Conservation (phyloP, 1,140 invertebrate genomes). For the Drosophila bocki region DNA sequence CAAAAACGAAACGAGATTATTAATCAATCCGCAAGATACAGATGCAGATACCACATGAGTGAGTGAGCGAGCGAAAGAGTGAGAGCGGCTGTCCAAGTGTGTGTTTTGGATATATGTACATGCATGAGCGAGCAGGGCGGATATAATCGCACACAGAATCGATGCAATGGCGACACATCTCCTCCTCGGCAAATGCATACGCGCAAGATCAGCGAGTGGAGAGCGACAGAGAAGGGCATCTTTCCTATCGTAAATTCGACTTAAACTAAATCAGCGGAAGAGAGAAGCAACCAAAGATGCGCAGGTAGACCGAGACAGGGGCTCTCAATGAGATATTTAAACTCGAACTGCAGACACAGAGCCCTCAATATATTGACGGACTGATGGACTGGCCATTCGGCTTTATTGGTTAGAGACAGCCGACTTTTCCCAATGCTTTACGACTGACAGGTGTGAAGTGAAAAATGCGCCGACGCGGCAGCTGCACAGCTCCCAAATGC, state of each 20-base stretch:
- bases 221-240: constrained; percentile 14
- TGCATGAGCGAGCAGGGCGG: constrained; percentile 35
- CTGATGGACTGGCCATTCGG: constrained; percentile 61
- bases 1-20: constrained; percentile 78
- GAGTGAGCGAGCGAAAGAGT: constrained; percentile 1
- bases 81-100: not conserved
- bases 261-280: constrained; percentile 70
- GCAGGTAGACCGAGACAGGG: constrained; percentile 52
- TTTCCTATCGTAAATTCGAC: constrained; percentile 73
- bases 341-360: constrained; percentile 37
- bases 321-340: constrained; percentile 44
- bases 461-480: constrained; percentile 63
- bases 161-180: constrained; percentile 75
- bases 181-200: constrained; percentile 72
- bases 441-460: constrained; percentile 72
- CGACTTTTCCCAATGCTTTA: constrained; percentile 67
- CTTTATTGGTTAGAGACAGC: constrained; percentile 51
- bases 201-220: constrained; percentile 58
- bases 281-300: constrained; percentile 10
- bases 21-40: constrained; percentile 81
- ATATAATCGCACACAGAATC: constrained; percentile 61
- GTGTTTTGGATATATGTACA: constrained; percentile 17
- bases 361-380: constrained; percentile 28
- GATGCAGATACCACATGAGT: constrained; percentile 69
- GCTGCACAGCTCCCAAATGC: constrained; percentile 36